Conservation (phyloP, 2,888 invertebrate genomes). For the Caradrina clavipalpis region DNA sequence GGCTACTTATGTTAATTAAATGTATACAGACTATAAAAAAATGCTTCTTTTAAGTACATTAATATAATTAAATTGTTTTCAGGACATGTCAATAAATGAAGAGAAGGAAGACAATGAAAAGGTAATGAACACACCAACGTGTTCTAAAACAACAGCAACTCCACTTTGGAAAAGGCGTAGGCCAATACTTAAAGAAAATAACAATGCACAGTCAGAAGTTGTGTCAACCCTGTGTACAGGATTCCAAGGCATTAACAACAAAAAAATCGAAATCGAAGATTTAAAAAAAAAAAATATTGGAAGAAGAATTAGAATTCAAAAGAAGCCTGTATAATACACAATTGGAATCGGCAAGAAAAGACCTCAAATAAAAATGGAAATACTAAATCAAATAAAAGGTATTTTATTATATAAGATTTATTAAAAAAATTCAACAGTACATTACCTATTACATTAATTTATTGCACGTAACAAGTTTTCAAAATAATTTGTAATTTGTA, state of each 20-base stretch:
- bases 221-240: slow-evolving; percentile 9
- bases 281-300: slow-evolving; percentile 5
- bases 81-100: no score
- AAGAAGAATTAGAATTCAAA: no score
- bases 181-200: no score
- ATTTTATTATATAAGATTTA: not conserved
- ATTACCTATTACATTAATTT: not conserved
- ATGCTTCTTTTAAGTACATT: no score
- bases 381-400: slow-evolving; percentile 20
- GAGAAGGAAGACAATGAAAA: no score
- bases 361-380: slow-evolving; percentile 11
- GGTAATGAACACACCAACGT: no score
- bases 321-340: not conserved
- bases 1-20: no score
- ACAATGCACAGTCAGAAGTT: slow-evolving; percentile 1
- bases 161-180: no score
- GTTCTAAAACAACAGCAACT: no score
- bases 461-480: not conserved
- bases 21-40: no score
- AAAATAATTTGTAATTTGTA: slow-evolving; percentile 12
- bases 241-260: not conserved
- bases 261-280: slow-evolving; percentile 6
- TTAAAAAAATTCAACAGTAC: not conserved
- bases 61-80: no score
- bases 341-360: slow-evolving; percentile 7